Evolutionary conservation across 2,113 vertebrate species (phyloP).

Genomic region (Lepus timidus): DNA sequence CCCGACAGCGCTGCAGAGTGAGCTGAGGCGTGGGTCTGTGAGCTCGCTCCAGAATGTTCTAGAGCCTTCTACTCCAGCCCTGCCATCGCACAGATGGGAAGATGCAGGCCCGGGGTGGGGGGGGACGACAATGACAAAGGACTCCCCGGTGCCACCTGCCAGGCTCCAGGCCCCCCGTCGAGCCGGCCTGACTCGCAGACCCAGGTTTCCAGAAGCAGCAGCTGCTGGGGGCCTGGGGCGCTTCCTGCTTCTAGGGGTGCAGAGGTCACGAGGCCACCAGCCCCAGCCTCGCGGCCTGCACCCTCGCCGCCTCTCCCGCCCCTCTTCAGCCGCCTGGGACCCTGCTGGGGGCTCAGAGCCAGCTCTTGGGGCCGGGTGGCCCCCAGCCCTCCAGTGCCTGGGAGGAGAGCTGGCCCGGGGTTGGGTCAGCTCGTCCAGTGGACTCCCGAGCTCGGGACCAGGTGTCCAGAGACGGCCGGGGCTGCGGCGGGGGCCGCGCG

Average conservation of each 20-base stretch:
- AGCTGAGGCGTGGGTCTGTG: background rate
- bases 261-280: rapidly evolving
- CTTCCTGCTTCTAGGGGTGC: slow-evolving; percentile 32
- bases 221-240: background rate
- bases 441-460: background rate
- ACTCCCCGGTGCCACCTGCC: rapidly evolving
- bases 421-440: too few species aligned
- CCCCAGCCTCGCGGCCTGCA: background rate
- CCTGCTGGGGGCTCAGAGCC: rapidly evolving
- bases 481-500: background rate
- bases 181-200: rapidly evolving
- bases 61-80: background rate
- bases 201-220: background rate
- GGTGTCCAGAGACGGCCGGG: background rate
- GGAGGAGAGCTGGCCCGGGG: too few species aligned
- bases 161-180: background rate
- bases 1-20: background rate
- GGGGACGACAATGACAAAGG: too few species aligned
- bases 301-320: background rate
- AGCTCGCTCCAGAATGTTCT: background rate
- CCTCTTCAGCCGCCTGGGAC: too few species aligned
- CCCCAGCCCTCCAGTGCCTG: background rate
- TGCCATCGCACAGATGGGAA: background rate
- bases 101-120: background rate
- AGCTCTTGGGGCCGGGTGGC: background rate